Evolutionary conservation across 2,797 vertebrate species (phyloP).

Genomic region (Chaenodraco wilsoni): DNA sequence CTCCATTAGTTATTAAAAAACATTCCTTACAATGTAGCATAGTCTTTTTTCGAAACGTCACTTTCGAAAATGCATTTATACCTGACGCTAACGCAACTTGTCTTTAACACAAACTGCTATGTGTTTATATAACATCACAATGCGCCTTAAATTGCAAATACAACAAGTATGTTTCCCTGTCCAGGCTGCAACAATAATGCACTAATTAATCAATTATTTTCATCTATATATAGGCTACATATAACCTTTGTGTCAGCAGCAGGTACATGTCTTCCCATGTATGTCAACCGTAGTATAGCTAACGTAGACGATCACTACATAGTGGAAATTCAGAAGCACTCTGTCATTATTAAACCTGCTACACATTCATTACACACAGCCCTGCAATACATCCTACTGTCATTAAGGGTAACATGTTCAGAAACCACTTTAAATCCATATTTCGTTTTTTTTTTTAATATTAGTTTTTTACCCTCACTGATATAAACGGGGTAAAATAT

Average conservation of each 20-base stretch:
- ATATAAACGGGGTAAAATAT: not conserved
- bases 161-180: too few species aligned
- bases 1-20: not conserved
- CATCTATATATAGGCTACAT: not conserved
- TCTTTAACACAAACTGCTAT: not conserved
- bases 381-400: not conserved
- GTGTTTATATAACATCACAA: not conserved
- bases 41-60: not conserved
- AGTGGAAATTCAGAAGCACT: not conserved
- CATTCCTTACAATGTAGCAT: too few species aligned
- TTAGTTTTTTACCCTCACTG: not conserved
- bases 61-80: not conserved
- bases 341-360: not conserved
- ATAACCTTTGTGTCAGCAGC: not conserved
- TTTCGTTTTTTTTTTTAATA: not conserved
- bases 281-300: not conserved
- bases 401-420: not conserved
- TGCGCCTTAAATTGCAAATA: too few species aligned
- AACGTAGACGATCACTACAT: too few species aligned
- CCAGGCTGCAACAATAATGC: too few species aligned
- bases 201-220: not conserved
- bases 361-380: not conserved
- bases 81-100: not conserved
- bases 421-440: not conserved
- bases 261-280: too few species aligned